Conservation (phyloP, 1,140 invertebrate species). For the Drosophila erecta region DNA sequence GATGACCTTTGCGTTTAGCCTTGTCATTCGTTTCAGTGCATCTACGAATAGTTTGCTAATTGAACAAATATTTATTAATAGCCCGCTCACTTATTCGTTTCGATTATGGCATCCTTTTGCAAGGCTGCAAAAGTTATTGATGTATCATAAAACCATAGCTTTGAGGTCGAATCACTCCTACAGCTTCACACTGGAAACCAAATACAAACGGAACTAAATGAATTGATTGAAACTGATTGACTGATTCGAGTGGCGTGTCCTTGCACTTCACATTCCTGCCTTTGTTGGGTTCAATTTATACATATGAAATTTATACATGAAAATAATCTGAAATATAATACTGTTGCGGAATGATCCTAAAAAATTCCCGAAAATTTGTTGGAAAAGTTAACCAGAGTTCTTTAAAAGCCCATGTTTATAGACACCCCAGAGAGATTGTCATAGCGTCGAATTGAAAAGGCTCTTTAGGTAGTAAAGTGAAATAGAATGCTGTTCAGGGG, state of each 20-base stretch:
- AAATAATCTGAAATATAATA: too few species aligned
- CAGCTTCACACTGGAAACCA: slow-evolving; percentile 8
- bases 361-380: too few species aligned
- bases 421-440: too few species aligned
- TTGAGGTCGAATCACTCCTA: slow-evolving; percentile 8
- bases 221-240: slow-evolving; percentile 13
- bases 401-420: not conserved
- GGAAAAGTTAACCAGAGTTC: too few species aligned
- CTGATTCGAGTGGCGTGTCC: slow-evolving; percentile 1
- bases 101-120: slow-evolving; percentile 11
- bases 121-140: slow-evolving; percentile 16
- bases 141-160: slow-evolving; percentile 32
- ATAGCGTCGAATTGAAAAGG: too few species aligned
- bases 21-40: slow-evolving; percentile 55
- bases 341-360: too few species aligned
- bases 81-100: slow-evolving; percentile 33
- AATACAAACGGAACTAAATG: not conserved
- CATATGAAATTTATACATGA: too few species aligned
- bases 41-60: slow-evolving; percentile 42
- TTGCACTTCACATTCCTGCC: slow-evolving; percentile 1
- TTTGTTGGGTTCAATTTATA: too few species aligned
- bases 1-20: slow-evolving; percentile 61
- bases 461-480: not conserved
- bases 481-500: slow-evolving; percentile 3
- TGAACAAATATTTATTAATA: slow-evolving; percentile 59